A percentile compares a stretch with the other conserved stretches of the same genome.
phyloP scores from a whole-genome alignment of 30 jellyfish, hydroid and myxozoan species.

The Hydra vulgaris region DNA sequence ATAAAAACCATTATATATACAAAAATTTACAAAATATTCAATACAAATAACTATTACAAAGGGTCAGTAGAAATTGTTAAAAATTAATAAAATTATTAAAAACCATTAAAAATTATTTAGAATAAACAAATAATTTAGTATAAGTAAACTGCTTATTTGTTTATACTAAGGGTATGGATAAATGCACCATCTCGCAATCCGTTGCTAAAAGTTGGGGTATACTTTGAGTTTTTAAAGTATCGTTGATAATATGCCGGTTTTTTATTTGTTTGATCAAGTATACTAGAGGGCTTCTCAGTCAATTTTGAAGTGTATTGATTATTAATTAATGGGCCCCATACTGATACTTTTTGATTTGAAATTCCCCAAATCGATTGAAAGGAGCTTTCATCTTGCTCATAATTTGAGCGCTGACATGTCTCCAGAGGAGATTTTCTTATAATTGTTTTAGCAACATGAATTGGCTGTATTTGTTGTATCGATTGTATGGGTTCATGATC shows the following conservation, averaged over 20 bases:
- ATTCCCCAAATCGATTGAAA: slow-evolving; percentile 24
- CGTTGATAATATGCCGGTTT: not conserved
- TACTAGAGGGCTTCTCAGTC: not conserved
- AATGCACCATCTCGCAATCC: not conserved
- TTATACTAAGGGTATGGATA: not conserved
- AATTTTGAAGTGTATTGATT: not conserved
- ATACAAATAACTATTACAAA: too few relatives aligned
- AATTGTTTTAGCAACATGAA: slow-evolving; percentile 12
- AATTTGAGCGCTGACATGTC: not conserved
- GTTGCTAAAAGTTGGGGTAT: not conserved
- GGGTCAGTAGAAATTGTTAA: not conserved
- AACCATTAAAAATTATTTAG: not conserved
- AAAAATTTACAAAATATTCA: too few relatives aligned
- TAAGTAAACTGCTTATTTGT: not conserved
- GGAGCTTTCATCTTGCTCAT: slow-evolving; percentile 2
- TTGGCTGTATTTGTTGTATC: not conserved
- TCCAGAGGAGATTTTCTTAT: slow-evolving; percentile 24
- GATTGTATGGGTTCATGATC: not conserved
- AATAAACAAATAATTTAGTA: not conserved
- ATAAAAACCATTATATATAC: not conserved
- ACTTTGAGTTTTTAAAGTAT: not conserved
- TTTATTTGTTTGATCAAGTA: not conserved
- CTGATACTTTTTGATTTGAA: not conserved
- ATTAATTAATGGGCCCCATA: slow-evolving; percentile 1
- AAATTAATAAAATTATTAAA: too few relatives aligned